Conservation (phyloP, 2,113 vertebrate genomes). For the Barbus barbus region DNA sequence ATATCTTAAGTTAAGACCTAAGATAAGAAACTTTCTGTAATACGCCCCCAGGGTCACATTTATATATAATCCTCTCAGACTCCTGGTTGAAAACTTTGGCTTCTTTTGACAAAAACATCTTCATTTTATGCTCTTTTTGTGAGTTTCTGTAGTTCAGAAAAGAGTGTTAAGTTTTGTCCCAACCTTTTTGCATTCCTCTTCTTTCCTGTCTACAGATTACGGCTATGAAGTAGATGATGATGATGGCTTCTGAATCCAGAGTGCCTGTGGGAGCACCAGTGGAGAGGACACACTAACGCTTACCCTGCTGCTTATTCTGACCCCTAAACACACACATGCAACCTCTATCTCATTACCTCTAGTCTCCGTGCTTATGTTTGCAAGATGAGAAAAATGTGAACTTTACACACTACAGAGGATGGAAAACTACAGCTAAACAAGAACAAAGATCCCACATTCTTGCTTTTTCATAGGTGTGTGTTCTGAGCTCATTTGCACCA, state of each 20-base stretch:
- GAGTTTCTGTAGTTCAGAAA: not conserved
- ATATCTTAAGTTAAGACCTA: too few species aligned
- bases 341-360: not conserved
- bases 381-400: not conserved
- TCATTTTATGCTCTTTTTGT: not conserved
- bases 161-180: not conserved
- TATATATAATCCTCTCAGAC: not conserved
- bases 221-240: conserved; percentile 88
- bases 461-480: not conserved
- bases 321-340: not conserved
- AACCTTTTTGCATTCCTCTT: not conserved
- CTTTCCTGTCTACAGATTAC: conserved; percentile 79
- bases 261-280: conserved; percentile 1
- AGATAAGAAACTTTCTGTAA: too few species aligned
- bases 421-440: not conserved
- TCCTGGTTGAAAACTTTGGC: not conserved
- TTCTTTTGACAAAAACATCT: not conserved
- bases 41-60: too few species aligned
- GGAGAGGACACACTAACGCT: not conserved
- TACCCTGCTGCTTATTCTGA: conserved; percentile 3
- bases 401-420: not conserved
- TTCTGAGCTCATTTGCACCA: not conserved
- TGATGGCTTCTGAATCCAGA: conserved; percentile 74
- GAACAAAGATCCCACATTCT: not conserved
- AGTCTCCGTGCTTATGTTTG: not conserved